These are phyloP conservation scores for Ichneumon xanthorius DNA, from an alignment of 2,888 invertebrate genomes.

Conservation along the genomic window DNA sequence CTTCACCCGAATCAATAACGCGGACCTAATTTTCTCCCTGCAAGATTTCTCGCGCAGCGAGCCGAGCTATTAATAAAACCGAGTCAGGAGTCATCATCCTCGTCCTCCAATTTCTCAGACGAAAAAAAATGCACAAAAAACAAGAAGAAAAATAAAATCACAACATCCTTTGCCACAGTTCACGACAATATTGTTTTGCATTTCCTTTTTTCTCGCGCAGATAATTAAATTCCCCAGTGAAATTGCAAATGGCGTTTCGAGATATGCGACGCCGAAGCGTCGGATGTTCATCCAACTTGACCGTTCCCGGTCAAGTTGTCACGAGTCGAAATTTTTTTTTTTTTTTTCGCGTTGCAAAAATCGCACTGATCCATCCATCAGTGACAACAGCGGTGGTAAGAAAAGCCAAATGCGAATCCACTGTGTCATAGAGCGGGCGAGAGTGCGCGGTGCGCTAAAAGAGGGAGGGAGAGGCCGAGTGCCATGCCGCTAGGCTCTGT, in stretches of 20 bases:
- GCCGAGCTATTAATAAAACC: background rate
- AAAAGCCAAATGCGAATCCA: background rate
- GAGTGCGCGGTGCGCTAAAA: conserved; percentile 25
- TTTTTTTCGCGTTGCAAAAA: background rate
- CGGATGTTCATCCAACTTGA: too few species aligned
- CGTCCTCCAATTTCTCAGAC: too few species aligned
- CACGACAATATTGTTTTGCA: background rate
- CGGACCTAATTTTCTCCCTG: background rate
- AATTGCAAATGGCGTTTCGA: background rate
- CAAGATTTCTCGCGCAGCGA: background rate
- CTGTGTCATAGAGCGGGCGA: background rate
- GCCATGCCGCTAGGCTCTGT: conserved; percentile 46
- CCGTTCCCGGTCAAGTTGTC: too few species aligned
- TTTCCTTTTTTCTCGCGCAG: background rate
- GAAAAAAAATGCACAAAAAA: too few species aligned
- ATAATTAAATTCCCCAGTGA: background rate
- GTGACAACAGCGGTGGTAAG: background rate
- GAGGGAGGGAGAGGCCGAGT: conserved; percentile 24
- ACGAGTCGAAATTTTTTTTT: background rate
- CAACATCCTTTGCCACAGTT: background rate
- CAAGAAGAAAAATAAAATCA: too few species aligned
- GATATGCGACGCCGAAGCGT: background rate
- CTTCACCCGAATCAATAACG: background rate
- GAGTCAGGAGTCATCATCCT: too few species aligned
- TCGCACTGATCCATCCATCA: background rate